phyloP scores from a whole-genome alignment of 2,113 vertebrate genomes.

The Gopherus evgoodei region DNA sequence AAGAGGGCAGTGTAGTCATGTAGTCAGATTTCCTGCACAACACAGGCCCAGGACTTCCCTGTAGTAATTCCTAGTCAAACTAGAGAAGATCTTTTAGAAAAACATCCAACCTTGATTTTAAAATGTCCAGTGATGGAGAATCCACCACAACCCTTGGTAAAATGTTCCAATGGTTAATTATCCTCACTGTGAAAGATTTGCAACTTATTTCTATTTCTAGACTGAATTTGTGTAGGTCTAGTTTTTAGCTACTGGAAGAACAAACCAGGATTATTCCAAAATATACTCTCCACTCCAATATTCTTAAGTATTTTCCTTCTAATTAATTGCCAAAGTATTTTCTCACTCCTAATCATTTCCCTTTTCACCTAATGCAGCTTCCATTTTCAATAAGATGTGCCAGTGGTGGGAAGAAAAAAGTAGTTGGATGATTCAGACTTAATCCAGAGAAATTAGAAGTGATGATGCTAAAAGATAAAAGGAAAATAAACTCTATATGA shows the following conservation, averaged over 20 bases:
- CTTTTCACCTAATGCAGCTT: conserved; percentile 28
- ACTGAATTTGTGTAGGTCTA: neutral
- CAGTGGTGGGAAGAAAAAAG: neutral
- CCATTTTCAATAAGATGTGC: neutral
- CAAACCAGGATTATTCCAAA: conserved; percentile 35
- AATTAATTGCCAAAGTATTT: conserved; percentile 21
- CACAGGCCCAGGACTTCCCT: neutral
- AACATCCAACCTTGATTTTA: neutral
- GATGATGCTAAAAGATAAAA: neutral
- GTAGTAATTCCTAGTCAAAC: neutral
- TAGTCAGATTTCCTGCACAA: neutral
- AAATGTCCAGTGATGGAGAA: neutral
- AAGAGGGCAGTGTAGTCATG: neutral
- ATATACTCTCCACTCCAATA: neutral
- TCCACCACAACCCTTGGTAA: neutral
- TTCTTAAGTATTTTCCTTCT: neutral
- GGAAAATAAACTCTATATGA: neutral
- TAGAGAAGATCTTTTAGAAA: neutral
- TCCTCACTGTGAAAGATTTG: neutral
- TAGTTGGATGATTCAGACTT: neutral
- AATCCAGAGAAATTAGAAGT: neutral
- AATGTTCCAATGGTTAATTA: neutral
- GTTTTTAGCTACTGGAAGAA: neutral
- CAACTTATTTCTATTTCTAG: neutral
- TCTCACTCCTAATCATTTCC: neutral